Evolutionary conservation across 23 tunicate species (phyloP), one percentile per base, ranked within the genome.

Genomic region (Diplosoma virens): DNA sequence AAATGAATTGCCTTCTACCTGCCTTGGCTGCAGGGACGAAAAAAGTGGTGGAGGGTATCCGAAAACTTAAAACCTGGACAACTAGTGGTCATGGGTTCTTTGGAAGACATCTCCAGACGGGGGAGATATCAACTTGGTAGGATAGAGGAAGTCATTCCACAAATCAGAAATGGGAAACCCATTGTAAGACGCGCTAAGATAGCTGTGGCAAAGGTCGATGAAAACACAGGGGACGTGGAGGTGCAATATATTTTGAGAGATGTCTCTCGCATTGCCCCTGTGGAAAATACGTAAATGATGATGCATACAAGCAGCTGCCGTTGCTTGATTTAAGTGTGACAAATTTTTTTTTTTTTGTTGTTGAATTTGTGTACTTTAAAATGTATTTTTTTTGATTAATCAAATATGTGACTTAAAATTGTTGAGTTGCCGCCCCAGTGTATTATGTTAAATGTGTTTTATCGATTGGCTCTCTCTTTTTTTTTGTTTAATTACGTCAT

Each of bases 111-210:
- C 5, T 28, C 35, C 36, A 63, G 30, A 63, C 35, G 70, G 5
- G 70, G 33, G 16, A n/a, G 3, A 29, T 63, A 29, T 20, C 14
- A 29, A 29, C 35, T 63, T 7, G 70, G 70, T 16, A 63, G 70
- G 36, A n/a, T 29, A 29, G 35, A 63, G 35, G 35, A 63, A 29
- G 70, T 63, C 9, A 25, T 63, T 25, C 70, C 70, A 5, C 70
- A 63, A 63, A 63, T 63, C 9, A 63, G 70, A n/a, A 63, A 63
- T 63, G 70, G 70, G 35, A 63, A 63, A n/a, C 70, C 70, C 20
- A 63, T 63, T 25, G 35, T 63, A 5, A 26, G 70, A 26, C 6
- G 33, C 11, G 70, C 70, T 5, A 63, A 63, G 20, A 29, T 63
- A 4, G 70, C 70, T 36, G 36, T 25, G 16, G 9, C 33, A 27